A percentile compares a stretch with the other conserved stretches of the same genome.
These are phyloP conservation scores for Lissonota sp. DNA, from an alignment of 2,888 invertebrate species.

Conservation along the genomic window DNA sequence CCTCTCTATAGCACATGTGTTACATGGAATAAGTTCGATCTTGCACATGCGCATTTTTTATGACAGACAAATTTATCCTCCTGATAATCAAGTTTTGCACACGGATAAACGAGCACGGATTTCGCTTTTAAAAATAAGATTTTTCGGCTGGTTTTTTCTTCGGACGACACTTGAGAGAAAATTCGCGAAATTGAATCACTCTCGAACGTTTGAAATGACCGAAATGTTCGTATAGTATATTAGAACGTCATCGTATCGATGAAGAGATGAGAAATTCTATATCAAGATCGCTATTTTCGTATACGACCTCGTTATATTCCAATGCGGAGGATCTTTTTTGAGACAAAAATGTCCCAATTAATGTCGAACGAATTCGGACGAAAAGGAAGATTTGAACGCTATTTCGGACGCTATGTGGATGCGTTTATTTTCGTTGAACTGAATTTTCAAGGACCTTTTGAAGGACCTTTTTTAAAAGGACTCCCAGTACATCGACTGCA, in stretches of 20 bases:
- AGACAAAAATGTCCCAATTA: background rate
- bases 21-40: constrained; percentile 1
- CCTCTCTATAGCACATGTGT: constrained; percentile 12
- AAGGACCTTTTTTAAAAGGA: too few relatives aligned
- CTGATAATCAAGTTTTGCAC: background rate
- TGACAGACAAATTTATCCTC: constrained; percentile 5
- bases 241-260: background rate
- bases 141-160: background rate
- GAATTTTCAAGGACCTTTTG: too few relatives aligned
- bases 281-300: constrained; percentile 4
- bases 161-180: background rate
- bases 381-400: too few relatives aligned
- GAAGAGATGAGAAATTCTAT: background rate
- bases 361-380: too few relatives aligned
- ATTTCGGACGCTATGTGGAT: too few relatives aligned
- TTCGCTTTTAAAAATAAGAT: too few relatives aligned
- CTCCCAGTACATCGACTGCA: too few relatives aligned
- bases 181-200: constrained; percentile 4
- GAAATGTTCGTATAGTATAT: background rate
- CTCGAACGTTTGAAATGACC: background rate
- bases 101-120: background rate
- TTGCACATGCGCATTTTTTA: constrained; percentile 17
- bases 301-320: background rate
- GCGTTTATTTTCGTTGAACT: too few relatives aligned
- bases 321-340: background rate